These are phyloP conservation scores for Ginglymostoma cirratum DNA, from an alignment of 2,113 vertebrate genomes.

Conservation along the genomic window DNA sequence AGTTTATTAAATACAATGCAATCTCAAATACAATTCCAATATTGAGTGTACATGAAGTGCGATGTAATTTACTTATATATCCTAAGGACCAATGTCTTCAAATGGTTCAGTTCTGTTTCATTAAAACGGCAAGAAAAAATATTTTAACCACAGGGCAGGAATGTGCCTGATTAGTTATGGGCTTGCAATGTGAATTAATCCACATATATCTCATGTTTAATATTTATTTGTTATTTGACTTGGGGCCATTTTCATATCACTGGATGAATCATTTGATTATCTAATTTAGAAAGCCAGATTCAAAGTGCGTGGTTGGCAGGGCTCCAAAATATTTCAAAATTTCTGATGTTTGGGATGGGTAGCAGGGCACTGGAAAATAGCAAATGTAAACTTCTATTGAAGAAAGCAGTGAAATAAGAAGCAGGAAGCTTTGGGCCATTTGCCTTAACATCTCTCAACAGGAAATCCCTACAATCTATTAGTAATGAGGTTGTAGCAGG, in stretches of 20 bases:
- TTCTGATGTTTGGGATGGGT: no score
- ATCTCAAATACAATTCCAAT: neutral
- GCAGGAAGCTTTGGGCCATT: no score
- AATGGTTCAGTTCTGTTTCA: neutral
- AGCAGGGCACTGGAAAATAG: no score
- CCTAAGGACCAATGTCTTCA: neutral
- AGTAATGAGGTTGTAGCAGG: no score
- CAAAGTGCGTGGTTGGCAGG: neutral
- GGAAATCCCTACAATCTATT: no score
- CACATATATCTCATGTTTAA: neutral
- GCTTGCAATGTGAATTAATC: neutral
- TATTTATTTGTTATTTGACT: neutral
- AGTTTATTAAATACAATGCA: neutral
- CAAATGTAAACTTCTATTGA: no score
- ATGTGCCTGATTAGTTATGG: neutral
- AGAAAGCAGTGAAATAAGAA: no score
- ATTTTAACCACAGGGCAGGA: neutral
- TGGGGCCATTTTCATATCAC: neutral
- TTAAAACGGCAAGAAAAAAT: neutral
- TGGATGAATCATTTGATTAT: neutral
- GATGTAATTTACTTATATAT: neutral
- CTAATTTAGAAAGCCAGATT: neutral
- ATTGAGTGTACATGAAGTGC: neutral
- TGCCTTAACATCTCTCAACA: no score
- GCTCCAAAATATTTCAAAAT: no score